These are phyloP conservation scores for Urocynchramus pylzowi DNA, from an alignment of 2,113 vertebrate genomes.

Conservation along the genomic window DNA sequence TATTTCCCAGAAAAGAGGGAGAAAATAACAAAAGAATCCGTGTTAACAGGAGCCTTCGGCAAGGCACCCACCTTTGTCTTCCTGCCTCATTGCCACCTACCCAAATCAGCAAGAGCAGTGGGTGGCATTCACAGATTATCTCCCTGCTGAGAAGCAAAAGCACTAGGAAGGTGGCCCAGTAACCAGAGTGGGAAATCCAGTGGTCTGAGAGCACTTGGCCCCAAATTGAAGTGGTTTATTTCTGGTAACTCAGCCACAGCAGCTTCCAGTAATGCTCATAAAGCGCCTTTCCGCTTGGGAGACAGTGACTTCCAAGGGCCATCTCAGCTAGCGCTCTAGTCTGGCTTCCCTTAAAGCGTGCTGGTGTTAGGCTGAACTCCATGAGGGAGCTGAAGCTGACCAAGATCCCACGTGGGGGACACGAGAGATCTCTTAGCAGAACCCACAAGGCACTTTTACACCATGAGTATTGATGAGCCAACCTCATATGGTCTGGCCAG, in stretches of 20 bases:
- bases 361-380: not conserved
- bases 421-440: slow-evolving; percentile 11
- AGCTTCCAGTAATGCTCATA: slow-evolving; percentile 56
- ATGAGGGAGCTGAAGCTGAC: not conserved
- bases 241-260: slow-evolving; percentile 53
- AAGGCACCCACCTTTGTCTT: slow-evolving; percentile 19
- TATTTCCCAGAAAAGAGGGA: not conserved
- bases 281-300: not conserved
- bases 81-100: slow-evolving; percentile 8
- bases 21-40: not conserved
- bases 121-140: slow-evolving; percentile 2
- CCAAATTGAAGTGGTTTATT: slow-evolving; percentile 36
- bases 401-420: not conserved
- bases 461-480: not conserved
- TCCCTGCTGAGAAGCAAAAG: not conserved
- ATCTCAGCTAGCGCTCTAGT: not conserved
- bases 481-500: slow-evolving; percentile 7
- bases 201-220: slow-evolving; percentile 8
- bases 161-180: slow-evolving; percentile 8
- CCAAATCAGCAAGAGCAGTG: not conserved
- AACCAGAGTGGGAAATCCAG: slow-evolving; percentile 20
- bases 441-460: not conserved
- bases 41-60: not conserved
- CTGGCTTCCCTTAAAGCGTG: not conserved
- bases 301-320: slow-evolving; percentile 5